Evolutionary conservation across 2,888 invertebrate species (phyloP), one percentile per base, ranked within the genome.

Genomic region (Lycophotia porphyrea): DNA sequence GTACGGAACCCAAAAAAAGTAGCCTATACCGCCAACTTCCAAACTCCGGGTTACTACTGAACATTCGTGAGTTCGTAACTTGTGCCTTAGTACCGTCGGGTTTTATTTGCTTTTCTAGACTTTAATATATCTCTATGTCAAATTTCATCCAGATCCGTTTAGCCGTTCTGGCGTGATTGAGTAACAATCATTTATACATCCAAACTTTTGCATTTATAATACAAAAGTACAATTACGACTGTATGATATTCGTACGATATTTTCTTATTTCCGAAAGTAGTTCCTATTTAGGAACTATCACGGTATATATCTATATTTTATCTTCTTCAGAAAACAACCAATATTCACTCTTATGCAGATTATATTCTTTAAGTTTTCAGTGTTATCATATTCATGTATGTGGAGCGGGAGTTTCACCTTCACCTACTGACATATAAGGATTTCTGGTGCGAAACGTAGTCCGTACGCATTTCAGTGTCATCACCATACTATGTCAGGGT

Each of bases 361-460:
- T 44, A 39, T 60, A 60, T 68, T 44, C 47, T 42, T 68, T 42
- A 13, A 70, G 39, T 55, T 73, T 55, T 31, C 15, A 76, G 58
- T 65, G 60, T n/a, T n/a, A n/a, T n/a, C n/a, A n/a, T 76, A 71
- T 76, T 71, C 42, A 80, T 68, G 47, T 74, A 49, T 66, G 61
- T 71, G 64, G n/a, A 34, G 44, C 61, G 8, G 18, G 39, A 63
- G 63, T 63, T 63, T 63, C n/a, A 13, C 86, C 86, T 86, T 86
- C 68, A 87, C 86, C 88, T 83, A 84, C 81, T 87, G 72, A 80
- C 65, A 68, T 47, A 36, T n/a, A 77, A 83, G 73, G 67, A 66
- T 77, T 78, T 84, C 55, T 71, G 52, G 80, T 78, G 78, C 66
- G 36, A 68, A 66, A 78, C 67, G 74, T 75, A 71, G 66, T 34